phyloP scores from a whole-genome alignment of 2,797 vertebrate genomes.

The Erethizon dorsatum region DNA sequence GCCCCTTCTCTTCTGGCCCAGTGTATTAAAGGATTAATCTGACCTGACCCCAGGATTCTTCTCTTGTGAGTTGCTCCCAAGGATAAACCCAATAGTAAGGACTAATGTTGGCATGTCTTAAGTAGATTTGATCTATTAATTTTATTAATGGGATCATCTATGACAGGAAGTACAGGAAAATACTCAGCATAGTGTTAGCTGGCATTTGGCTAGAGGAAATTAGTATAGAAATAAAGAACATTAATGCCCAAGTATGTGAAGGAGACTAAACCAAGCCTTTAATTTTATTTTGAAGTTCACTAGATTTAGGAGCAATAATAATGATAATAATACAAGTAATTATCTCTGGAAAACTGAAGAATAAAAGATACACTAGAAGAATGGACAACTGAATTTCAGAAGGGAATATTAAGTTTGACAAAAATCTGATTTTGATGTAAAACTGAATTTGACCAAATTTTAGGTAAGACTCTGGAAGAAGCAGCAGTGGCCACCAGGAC shows the following conservation, averaged over 20 bases:
- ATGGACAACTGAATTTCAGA: not conserved
- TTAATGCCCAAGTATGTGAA: not conserved
- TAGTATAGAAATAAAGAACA: not conserved
- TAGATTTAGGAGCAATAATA: not conserved
- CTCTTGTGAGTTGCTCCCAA: not conserved
- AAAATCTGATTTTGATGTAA: not conserved
- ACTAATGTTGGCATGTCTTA: not conserved
- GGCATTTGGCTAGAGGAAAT: not conserved
- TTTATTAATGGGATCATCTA: not conserved
- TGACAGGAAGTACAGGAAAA: not conserved
- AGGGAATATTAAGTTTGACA: not conserved
- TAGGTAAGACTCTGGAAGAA: not conserved
- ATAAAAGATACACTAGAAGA: not conserved
- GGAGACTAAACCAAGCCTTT: not conserved
- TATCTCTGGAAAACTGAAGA: slow-evolving; percentile 27
- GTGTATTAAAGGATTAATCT: not conserved
- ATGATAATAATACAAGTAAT: slow-evolving; percentile 15
- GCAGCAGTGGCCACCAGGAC: not conserved
- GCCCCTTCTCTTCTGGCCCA: not conserved
- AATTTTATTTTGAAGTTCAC: slow-evolving; percentile 43
- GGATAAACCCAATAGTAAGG: not conserved
- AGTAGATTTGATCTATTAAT: not conserved
- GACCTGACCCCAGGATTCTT: not conserved
- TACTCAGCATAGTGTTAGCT: not conserved
- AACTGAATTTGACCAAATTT: not conserved